Evolutionary conservation across 2,797 vertebrate species (phyloP), one percentile per base, ranked within the genome.

Genomic region (Chiropotes sagulatus): DNA sequence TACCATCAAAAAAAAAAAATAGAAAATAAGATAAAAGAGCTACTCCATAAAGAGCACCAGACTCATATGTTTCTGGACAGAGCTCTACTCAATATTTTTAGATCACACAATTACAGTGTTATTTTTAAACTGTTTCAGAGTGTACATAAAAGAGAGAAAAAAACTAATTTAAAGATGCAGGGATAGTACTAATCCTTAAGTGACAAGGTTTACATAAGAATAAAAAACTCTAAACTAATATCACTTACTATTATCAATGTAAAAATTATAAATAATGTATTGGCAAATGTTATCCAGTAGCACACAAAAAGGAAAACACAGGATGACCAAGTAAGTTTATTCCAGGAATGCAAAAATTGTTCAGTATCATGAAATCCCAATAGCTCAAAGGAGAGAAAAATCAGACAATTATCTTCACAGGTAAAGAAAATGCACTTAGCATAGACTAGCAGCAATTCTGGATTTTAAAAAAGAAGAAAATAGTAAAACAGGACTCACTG

Each of bases 381-480:
- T 44, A 57, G 61, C 22, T 93, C 39, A 82, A 57, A 90, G 39
- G 36, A 78, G 46, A 76, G 17, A 30, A 58, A 88, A 24, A 15
- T 20, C 24, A 67, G 50, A 48, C 54, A 82, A 67, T 57, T 90
- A 79, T 96, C 44, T 95, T 72, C 33, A 73, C 22, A 83, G 33
- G 44, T 28, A 28, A 33, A 79, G 44, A 87, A 96, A 92, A 82
- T 10, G 14, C 15, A 79, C 48, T 64, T 52, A 73, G 33, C 50
- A 93, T 72, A 94, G 54, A 61, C 33, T 39, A 82, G 48, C 33
- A 81, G 73, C 72, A 52, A 84, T 87, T 80, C 28, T 92, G 22
- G 12, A 61, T 92, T 80, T 70, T 73, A 54, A 93, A 87, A 89
- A 61, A 76, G 64, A 81, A 78, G 80, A 82, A 82, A 90, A 81